Evolutionary conservation across 2,888 invertebrate species (phyloP).

Genomic region (Apomyelois bistriatella): DNA sequence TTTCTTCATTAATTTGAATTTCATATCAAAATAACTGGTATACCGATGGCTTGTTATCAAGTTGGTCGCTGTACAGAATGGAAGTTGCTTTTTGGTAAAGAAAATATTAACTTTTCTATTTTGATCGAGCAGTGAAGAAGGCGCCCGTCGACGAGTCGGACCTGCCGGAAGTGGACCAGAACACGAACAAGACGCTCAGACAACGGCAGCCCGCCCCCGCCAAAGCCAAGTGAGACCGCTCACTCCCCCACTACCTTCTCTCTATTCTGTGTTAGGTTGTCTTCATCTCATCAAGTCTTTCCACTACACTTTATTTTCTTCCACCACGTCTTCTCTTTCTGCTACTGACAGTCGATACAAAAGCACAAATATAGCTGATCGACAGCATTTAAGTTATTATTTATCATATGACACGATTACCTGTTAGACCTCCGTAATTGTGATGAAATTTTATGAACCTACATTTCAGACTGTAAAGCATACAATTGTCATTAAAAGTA

Average conservation of each 20-base stretch:
- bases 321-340: slow-evolving; percentile 24
- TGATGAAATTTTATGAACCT: slow-evolving; percentile 13
- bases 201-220: slow-evolving; percentile 65
- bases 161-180: slow-evolving; percentile 95
- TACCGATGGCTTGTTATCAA: too few relatives aligned
- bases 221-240: slow-evolving; percentile 78
- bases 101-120: slow-evolving; percentile 4
- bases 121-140: slow-evolving; percentile 80
- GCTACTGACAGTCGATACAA: slow-evolving; percentile 22
- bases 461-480: slow-evolving; percentile 48
- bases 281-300: slow-evolving; percentile 54
- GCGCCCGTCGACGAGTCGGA: slow-evolving; percentile 88
- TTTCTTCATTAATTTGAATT: too few relatives aligned
- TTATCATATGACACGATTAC: neutral
- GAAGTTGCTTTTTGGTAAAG: neutral
- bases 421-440: neutral
- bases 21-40: too few relatives aligned
- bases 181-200: slow-evolving; percentile 87
- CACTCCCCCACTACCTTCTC: slow-evolving; percentile 23
- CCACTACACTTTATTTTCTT: slow-evolving; percentile 38
- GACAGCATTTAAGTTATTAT: slow-evolving; percentile 22
- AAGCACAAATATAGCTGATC: slow-evolving; percentile 38
- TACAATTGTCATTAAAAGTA: slow-evolving; percentile 68
- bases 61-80: too few relatives aligned
- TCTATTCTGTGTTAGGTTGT: slow-evolving; percentile 42